Evolutionary conservation across 1,140 invertebrate genomes (phyloP), one percentile per base, ranked within the genome.

Genomic region (Kradibia gibbosae): DNA sequence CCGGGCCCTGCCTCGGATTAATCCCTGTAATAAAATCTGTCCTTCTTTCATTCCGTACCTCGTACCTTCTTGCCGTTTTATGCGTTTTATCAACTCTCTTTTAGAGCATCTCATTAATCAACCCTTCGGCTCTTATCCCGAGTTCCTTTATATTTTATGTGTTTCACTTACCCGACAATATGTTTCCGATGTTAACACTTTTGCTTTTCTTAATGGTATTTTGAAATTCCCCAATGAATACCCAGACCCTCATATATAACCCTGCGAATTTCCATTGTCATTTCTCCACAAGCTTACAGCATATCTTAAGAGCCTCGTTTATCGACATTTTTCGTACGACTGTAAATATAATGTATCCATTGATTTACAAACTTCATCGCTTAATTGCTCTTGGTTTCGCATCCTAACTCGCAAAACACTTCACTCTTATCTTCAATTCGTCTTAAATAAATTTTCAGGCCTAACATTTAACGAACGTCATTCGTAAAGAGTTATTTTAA

Each of bases 71-170:
- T 20, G 22, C 62, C 7, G 8, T 67, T 67, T 67, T 67, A 67
- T 39, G 22, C 8, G 3, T n/a, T 39, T 67, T 67, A 39, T 8
- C 17, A 7, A 34, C 62, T 10, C 11, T 39, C 0, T 15, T 67
- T 10, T 39, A 34, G 22, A 3, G 34, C 62, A 67, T 67, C 34
- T 67, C 62, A 67, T 67, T 67, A 67, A 67, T 67, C 62, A 67
- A 67, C 22, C 36, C 34, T 67, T 67, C 22, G 62, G 13, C 62
- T 39, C 20, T 67, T 67, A 20, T 67, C 36, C 3, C 22, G 34
- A 25, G 3, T 15, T 65, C 22, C 22, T 39, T 65, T 34, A 65
- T 39, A 39, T 67, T 67, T 67, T 67, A 67, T 67, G 62, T n/a
- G 34, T 67, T 67, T 67, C 62, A 39, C 62, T 36, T 39, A 67